Evolutionary conservation across 2,888 invertebrate species (phyloP), one percentile per base, ranked within the genome.

Genomic region (Machimus rusticus): DNA sequence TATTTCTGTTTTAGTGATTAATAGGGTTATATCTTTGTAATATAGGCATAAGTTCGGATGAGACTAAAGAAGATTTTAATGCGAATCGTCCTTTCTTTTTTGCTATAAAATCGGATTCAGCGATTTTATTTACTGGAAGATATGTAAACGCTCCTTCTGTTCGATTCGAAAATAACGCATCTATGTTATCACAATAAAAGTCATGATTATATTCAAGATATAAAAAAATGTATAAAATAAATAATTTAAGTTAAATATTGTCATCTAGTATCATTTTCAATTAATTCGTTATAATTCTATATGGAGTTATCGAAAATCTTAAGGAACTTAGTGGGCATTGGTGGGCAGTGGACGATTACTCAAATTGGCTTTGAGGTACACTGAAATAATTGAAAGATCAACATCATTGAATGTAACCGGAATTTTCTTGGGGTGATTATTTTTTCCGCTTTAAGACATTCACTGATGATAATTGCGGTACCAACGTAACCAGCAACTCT

Each of bases 31-130:
- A 57, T 6, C 9, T 57, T 57, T 57, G 1, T n/a, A 51, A 19
- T 57, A 8, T 57, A 57, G 57, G 12, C 19, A n/a, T 51, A n/a
- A 51, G 5, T 6, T 19, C 34, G 37, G 28, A 76, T 28, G 74
- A 23, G 12, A 12, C 9, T 74, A 9, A 28, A 37, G 76, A 76
- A 76, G 34, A 34, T 3, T 82, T 82, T 37, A 82, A 82, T 16
- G 82, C 82, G 37, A 37, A 82, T 28, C 82, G 55, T 82, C 82
- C 82, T n/a, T 82, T 82, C 28, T 82, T 82, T 19, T 82, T 82
- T 34, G 82, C 82, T 66, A 82, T 82, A 34, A 82, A 82, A 37
- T 82, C 82, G n/a, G 82, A 82, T 19, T 57, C 19, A 37, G 82
- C 82, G 2, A 66, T 82, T n/a, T 66, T 82, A 34, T 55, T 82